These are phyloP conservation scores for Dicerorhinus sumatrensis DNA, from an alignment of 2,113 vertebrate species.

Conservation along the genomic window DNA sequence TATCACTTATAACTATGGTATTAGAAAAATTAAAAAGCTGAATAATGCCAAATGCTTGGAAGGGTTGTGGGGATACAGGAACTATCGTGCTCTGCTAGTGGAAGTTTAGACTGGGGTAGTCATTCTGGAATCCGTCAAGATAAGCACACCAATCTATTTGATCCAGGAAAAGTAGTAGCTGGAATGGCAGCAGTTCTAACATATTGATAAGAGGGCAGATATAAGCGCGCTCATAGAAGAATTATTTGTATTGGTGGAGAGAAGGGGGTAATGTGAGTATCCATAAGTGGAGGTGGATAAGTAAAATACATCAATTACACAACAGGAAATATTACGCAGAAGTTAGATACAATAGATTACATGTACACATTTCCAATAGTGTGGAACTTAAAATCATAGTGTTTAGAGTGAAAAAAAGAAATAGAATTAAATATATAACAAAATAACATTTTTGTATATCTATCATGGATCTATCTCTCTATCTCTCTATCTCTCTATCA, in stretches of 20 bases:
- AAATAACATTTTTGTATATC: not conserved
- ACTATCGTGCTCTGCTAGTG: not conserved
- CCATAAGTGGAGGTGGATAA: not conserved
- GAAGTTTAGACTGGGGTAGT: not conserved
- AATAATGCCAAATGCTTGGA: not conserved
- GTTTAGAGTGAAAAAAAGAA: not conserved
- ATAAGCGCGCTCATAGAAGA: not conserved
- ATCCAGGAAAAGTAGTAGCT: not conserved
- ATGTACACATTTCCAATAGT: not conserved
- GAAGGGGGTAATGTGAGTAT: not conserved
- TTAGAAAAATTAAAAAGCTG: not conserved
- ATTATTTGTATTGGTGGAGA: not conserved
- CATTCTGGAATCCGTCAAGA: not conserved
- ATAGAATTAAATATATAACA: not conserved
- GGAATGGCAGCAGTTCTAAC: not conserved
- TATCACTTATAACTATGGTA: not conserved
- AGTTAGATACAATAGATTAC: not conserved
- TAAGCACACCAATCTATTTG: not conserved
- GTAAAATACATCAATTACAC: not conserved
- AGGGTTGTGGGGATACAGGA: not conserved
- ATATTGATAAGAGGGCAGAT: not conserved
- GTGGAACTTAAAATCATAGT: not conserved
- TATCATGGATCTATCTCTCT: not conserved
- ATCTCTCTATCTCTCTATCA: not conserved
- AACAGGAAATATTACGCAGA: not conserved